A percentile compares a stretch with the other conserved stretches of the same genome.
phyloP scores from a whole-genome alignment of 2,888 invertebrate species.

The Tetragnatha montana region DNA sequence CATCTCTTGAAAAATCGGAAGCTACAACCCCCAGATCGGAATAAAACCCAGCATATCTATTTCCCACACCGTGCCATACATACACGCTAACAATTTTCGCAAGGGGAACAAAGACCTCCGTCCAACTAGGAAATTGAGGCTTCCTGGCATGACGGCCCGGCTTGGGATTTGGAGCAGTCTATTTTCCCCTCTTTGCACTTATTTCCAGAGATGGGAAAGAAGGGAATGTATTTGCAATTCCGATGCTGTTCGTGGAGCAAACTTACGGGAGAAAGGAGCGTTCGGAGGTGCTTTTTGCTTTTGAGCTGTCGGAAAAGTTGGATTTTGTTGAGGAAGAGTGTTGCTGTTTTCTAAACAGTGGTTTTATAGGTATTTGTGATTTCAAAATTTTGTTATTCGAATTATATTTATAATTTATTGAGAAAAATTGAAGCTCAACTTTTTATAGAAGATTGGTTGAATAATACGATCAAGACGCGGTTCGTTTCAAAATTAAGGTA shows the following conservation, averaged over 20 bases:
- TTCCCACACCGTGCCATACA: too few relatives aligned
- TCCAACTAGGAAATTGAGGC: slow-evolving; percentile 60
- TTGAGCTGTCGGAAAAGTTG: background rate
- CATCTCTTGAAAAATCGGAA: too few relatives aligned
- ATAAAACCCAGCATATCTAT: too few relatives aligned
- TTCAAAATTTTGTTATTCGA: too few relatives aligned
- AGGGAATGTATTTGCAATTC: slow-evolving; percentile 36
- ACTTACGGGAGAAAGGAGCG: background rate
- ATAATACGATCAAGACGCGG: too few relatives aligned
- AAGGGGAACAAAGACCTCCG: slow-evolving; percentile 52
- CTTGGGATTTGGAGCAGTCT: slow-evolving; percentile 20
- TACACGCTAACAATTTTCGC: slow-evolving; percentile 31
- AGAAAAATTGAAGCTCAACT: too few relatives aligned
- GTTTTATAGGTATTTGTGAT: too few relatives aligned
- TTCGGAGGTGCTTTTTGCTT: background rate
- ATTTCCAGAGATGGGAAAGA: slow-evolving; percentile 4
- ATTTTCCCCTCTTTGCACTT: slow-evolving; percentile 26
- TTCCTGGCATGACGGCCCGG: slow-evolving; percentile 51
- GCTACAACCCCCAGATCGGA: too few relatives aligned
- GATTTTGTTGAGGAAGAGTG: background rate
- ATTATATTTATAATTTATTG: too few relatives aligned
- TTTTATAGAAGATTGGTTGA: too few relatives aligned
- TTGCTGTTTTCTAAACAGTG: too few relatives aligned
- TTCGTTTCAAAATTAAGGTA: too few relatives aligned
- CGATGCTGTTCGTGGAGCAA: slow-evolving; percentile 12